Conservation (phyloP, 2,888 invertebrate genomes). For the Rhorus exstirpatorius region DNA sequence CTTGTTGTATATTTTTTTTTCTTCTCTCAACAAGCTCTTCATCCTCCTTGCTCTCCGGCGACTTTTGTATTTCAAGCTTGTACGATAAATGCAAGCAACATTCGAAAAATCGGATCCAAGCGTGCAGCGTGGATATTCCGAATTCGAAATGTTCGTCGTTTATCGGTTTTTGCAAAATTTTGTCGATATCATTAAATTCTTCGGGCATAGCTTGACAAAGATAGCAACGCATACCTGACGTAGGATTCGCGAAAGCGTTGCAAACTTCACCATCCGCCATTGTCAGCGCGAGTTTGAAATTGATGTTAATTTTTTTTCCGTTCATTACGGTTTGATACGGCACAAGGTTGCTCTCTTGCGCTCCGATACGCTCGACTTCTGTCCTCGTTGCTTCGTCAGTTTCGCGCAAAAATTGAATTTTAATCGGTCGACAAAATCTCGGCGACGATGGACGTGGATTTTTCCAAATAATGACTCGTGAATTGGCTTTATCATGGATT, state of each 20-base stretch:
- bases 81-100: conserved; percentile 32
- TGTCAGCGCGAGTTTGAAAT: conserved; percentile 19
- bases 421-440: conserved; percentile 1
- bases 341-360: conserved; percentile 33
- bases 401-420: conserved; percentile 7
- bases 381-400: conserved; percentile 31
- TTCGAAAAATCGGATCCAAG: conserved; percentile 40
- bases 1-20: conserved; percentile 17
- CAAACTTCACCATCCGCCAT: conserved; percentile 24
- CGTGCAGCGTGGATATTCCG: conserved; percentile 34
- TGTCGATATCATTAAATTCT: conserved; percentile 29
- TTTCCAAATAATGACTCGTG: conserved; percentile 14
- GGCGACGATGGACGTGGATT: conserved; percentile 26
- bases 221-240: conserved; percentile 10
- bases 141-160: conserved; percentile 44
- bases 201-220: conserved; percentile 38
- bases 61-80: conserved; percentile 26
- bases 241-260: conserved; percentile 1
- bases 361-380: conserved; percentile 25
- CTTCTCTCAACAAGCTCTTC: background rate
- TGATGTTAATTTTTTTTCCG: conserved; percentile 4
- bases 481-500: conserved; percentile 1
- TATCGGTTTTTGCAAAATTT: background rate
- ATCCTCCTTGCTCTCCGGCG: conserved; percentile 6
- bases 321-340: conserved; percentile 10